Percentiles rank a stretch among this genome's conserved stretches.
Conservation (phyloP, 1,140 invertebrate species). For the Ganaspis sp. region DNA sequence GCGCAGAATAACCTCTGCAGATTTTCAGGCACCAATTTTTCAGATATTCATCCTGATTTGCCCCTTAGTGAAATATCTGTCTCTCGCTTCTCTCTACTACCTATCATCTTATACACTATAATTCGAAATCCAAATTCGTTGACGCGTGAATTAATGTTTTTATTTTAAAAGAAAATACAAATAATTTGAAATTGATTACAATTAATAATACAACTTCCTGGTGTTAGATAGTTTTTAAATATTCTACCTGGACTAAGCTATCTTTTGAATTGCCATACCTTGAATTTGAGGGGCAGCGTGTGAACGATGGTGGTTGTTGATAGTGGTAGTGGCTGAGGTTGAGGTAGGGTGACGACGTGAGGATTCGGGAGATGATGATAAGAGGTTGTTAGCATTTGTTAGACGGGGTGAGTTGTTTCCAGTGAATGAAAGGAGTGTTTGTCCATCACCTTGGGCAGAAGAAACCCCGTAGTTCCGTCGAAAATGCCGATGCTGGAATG, state of each 20-base stretch:
- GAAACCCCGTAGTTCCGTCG: conserved; percentile 71
- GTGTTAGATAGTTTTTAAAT: no score
- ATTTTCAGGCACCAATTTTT: no score
- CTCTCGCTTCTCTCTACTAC: no score
- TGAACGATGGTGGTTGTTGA: conserved; percentile 65
- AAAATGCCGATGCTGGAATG: conserved; percentile 69
- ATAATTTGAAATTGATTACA: no score
- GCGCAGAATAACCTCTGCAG: no score
- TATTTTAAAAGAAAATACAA: no score
- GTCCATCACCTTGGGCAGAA: conserved; percentile 69
- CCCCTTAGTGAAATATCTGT: no score
- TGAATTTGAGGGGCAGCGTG: conserved; percentile 61
- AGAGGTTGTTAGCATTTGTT: conserved; percentile 64
- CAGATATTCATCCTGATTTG: no score
- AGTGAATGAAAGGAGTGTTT: conserved; percentile 69
- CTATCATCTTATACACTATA: no score
- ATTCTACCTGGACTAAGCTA: conserved; percentile 3
- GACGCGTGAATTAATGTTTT: no score
- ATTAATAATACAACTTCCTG: no score
- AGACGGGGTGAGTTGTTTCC: conserved; percentile 59
- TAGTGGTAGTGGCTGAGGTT: conserved; percentile 64
- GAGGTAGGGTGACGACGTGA: conserved; percentile 66
- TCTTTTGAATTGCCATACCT: conserved; percentile 57
- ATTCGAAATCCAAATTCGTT: no score
- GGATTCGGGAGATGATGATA: conserved; percentile 63